These are phyloP conservation scores for Tachysurus fulvidraco DNA, from an alignment of 2,113 vertebrate species.

Conservation along the genomic window DNA sequence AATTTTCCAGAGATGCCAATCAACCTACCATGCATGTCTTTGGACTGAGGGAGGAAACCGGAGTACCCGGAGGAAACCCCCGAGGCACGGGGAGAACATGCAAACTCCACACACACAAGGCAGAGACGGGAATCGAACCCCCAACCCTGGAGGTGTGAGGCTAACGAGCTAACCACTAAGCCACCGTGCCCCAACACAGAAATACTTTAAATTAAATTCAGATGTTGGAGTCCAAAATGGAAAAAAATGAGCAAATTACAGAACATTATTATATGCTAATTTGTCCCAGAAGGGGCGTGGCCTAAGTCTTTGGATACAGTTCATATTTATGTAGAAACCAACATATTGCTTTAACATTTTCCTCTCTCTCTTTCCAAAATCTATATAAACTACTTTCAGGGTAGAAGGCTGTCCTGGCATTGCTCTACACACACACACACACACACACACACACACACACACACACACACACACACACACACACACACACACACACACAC, in stretches of 20 bases:
- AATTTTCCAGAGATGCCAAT: too few relatives aligned
- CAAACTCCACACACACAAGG: too few relatives aligned
- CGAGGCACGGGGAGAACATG: too few relatives aligned
- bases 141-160: too few relatives aligned
- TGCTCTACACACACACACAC: neutral
- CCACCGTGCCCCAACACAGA: too few relatives aligned
- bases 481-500: neutral
- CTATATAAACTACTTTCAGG: slow-evolving; percentile 19
- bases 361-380: neutral
- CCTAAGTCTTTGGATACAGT: neutral
- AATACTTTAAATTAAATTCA: slow-evolving; percentile 10
- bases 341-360: neutral
- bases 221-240: neutral
- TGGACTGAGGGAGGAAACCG: too few relatives aligned
- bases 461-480: neutral
- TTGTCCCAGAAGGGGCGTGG: neutral
- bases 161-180: too few relatives aligned
- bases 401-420: neutral
- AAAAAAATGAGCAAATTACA: neutral
- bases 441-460: neutral
- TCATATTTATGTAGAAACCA: neutral
- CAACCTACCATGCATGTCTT: too few relatives aligned
- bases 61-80: too few relatives aligned
- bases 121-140: too few relatives aligned
- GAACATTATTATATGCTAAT: neutral